Evolutionary conservation across 1,140 invertebrate species (phyloP), one percentile per base, ranked within the genome.

Genomic region (Lepidurus couesii): DNA sequence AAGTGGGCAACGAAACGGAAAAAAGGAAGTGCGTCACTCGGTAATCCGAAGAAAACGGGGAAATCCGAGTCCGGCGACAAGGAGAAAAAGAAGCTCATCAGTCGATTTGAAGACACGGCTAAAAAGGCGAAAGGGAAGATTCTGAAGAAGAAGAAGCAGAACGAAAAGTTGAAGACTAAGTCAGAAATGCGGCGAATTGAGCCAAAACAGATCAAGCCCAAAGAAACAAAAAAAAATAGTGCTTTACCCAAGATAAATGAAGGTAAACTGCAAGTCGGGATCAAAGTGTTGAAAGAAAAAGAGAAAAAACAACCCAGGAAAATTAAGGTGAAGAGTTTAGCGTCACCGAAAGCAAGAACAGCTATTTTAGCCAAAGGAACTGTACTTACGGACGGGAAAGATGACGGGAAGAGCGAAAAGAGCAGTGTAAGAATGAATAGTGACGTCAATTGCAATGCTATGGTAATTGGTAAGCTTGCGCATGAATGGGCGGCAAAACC

Each of bases 381-480:
- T 77, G 42, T 53, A 45, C 10, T n/a, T 45, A 53, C 43, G 42
- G 26, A 47, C 21, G 47, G 1, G 43, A 16, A 77, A 43, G 21
- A 21, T 11, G 76, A 47, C 13, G 21, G 21, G 16, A 7, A n/a
- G 24, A 44, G n/a, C 76, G 76, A 77, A 21, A 16, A 24, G 44
- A 47, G n/a, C 26, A 43, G 9, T 42, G 26, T n/a, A 77, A 10
- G 24, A 21, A 42, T 16, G 8, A 34, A 82, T 78, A 76, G 65
- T 74, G 24, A 80, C 82, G 10, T 83, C 84, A 80, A 82, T 82
- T 75, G 81, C 84, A 21, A 79, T 8, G 13, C 16, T 16, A 75
- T 11, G 21, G 16, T n/a, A 42, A 53, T 77, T 43, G 16, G 24
- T 34, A 42, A 77, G 13, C 7, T 45, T 16, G 13, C 43, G 21